Base-by-base conservation (phyloP, 1,140 invertebrate species). In the Sinonovacula constricta region DNA sequence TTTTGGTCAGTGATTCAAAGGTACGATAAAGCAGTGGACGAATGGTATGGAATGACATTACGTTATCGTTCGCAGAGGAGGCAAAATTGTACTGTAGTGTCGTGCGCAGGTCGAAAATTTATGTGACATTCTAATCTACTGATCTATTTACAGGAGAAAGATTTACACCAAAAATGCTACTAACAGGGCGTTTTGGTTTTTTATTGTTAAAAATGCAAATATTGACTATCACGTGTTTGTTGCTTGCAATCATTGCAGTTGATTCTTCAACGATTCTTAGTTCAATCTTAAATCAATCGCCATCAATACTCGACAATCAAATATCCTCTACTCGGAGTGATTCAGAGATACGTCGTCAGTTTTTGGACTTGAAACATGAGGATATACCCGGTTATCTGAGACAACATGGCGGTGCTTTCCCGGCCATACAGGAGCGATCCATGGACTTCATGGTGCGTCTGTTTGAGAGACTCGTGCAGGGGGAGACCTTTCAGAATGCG, bases 401-500 rank as follows among this genome's bases (percentile, higher is more conserved):
- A 12, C 72, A 76, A 49, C 60, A 76, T 63, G 54, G 53, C 18
- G 60, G 62, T 2, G 18, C 31, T 33, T 63, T 31, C n/a, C 66
- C 72, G 0, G 63, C 63, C 34, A 45, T 76, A 24, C 59, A 67
- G 15, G 78, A 77, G 45, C 76, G 76, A 14, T 82, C 83, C 14
- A 79, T 72, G 26, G 74, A 72, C 15, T 85, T 83, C 26, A 82
- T 85, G 71, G 28, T 85, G 24, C 22, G 68, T n/a, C 65, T 85
- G n/a, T 85, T 83, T 69, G 81, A 81, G 24, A 36, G 72, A 39
- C 67, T 85, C 34, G 26, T 80, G 22, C 57, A 65, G 12, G 81
- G 79, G 3, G 30, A 75, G 26, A 57, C 24, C 15, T n/a, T 83
- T 14, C 51, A 66, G n/a, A 28, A 65, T 5, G 60, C 63, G 1